These are phyloP conservation scores for Drosophila grimshawi DNA, from an alignment of 1,140 invertebrate genomes.

Conservation along the genomic window DNA sequence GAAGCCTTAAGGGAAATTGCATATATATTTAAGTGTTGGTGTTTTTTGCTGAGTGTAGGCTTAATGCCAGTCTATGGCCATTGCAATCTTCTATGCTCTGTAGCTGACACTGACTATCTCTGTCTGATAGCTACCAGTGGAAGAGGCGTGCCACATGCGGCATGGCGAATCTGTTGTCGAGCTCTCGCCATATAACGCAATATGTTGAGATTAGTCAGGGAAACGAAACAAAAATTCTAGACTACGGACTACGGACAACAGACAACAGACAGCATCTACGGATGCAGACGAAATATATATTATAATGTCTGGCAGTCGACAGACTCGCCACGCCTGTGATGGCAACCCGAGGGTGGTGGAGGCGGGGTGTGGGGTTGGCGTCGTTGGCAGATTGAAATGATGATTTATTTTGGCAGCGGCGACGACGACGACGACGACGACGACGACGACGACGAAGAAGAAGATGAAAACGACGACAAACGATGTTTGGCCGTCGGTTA, in stretches of 20 bases:
- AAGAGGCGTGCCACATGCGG: neutral
- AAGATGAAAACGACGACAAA: conserved; percentile 13
- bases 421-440: conserved; percentile 37
- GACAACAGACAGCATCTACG: conserved; percentile 20
- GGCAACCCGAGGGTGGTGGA: neutral
- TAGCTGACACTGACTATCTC: neutral
- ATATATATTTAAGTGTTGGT: too few relatives aligned
- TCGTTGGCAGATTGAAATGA: conserved; percentile 61
- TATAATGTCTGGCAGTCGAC: conserved; percentile 75
- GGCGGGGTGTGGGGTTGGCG: conserved; percentile 15
- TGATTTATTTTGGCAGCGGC: conserved; percentile 78
- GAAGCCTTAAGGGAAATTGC: too few relatives aligned
- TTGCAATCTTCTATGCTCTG: neutral
- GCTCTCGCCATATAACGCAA: conserved; percentile 15
- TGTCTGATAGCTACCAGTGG: neutral
- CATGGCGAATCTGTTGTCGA: conserved; percentile 21
- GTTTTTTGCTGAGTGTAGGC: neutral
- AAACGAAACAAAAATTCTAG: conserved; percentile 48
- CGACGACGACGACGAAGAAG: conserved; percentile 40
- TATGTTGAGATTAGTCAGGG: conserved; percentile 52
- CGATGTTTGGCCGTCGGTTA: conserved; percentile 7
- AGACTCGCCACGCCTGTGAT: conserved; percentile 34
- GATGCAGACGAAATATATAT: conserved; percentile 56
- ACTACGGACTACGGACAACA: neutral
- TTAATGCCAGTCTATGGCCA: neutral